Base-by-base conservation (phyloP, 2,113 vertebrate genomes). In the Syrmaticus mikado region DNA sequence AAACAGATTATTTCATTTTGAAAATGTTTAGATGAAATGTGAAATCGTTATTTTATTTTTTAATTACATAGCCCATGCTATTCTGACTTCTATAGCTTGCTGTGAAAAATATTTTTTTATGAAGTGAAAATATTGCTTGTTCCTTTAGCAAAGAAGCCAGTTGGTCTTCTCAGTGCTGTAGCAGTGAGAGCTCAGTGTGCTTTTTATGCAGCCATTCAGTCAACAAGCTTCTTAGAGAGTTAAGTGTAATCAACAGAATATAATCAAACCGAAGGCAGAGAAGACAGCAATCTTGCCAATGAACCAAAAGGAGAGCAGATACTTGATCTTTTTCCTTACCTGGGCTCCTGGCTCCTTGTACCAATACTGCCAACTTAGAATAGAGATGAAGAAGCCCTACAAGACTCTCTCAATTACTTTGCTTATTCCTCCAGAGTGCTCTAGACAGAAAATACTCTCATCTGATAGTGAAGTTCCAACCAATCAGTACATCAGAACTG, bases 241-340 rank as follows among this genome's bases (percentile, higher is more conserved):
- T 62, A 55, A 50, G 6, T 61, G 36, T 36, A 74, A 82, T 24
- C 6, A 36, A 52, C 20, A 65, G 72, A 80, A 53, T 46, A 45
- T 2, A 2, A 13, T 64, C 61, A 81, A 87, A 75, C 10, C 25
- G 10, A 52, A 75, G 25, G 18, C 8, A 65, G 36, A 71, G 13
- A n/a, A 72, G 46, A 17, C 8, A 64, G 17, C 6, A 85, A 3
- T 36, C 15, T 62, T 67, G 11, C 18, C 41, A 81, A 25, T 19
- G 15, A 58, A 46, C 8, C 6, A 70, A 43, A 34, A 85, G 5
- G 7, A 83, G 17, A 73, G 46, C 2, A 40, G 7, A 4, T 46
- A 55, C 55, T 45, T 43, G 2, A 64, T 12, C 4, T 40, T 58
- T 83, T 62, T 84, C 13, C 74, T 84, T 97, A 87, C 82, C 90